These are phyloP conservation scores for Oophaga sylvatica DNA, from an alignment of 2,797 vertebrate genomes.

Conservation along the genomic window DNA sequence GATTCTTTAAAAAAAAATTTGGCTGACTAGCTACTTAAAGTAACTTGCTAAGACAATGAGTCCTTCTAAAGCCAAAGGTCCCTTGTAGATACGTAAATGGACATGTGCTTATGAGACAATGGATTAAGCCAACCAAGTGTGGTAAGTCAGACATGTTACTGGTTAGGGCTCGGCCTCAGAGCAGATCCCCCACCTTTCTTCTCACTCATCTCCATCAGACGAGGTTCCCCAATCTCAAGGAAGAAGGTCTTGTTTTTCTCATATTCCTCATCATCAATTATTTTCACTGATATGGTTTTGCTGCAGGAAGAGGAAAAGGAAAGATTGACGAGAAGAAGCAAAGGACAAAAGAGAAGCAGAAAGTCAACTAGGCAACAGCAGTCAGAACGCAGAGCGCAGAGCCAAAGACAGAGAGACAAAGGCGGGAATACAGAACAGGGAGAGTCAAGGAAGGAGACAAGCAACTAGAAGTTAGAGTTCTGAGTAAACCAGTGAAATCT, in stretches of 20 bases:
- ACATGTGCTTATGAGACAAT: conserved; percentile 69
- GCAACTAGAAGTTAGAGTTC: conserved; percentile 18
- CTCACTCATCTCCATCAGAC: conserved; percentile 96
- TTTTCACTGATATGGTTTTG: conserved; percentile 92
- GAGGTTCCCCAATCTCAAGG: conserved; percentile 91
- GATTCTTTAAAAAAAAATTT: neutral
- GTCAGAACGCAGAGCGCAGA: neutral
- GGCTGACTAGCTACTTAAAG: too few species aligned
- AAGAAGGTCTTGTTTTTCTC: conserved; percentile 99
- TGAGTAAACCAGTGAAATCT: conserved; percentile 10
- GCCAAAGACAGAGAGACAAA: neutral
- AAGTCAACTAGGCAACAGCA: conserved; percentile 39
- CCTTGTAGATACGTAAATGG: conserved; percentile 70
- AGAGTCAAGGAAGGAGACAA: neutral
- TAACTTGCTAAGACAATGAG: neutral
- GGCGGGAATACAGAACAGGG: conserved; percentile 2
- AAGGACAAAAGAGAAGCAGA: conserved; percentile 53
- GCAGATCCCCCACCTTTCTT: conserved; percentile 92
- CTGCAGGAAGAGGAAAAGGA: conserved; percentile 79
- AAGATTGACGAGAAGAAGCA: conserved; percentile 73
- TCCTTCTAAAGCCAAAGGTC: conserved; percentile 62
- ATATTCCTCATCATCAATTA: conserved; percentile 98
- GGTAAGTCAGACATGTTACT: conserved; percentile 73
- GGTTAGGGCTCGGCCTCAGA: conserved; percentile 72
- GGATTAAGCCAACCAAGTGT: conserved; percentile 74